Conservation (phyloP, 1,140 invertebrate species). For the Pollicipes pollicipes region DNA sequence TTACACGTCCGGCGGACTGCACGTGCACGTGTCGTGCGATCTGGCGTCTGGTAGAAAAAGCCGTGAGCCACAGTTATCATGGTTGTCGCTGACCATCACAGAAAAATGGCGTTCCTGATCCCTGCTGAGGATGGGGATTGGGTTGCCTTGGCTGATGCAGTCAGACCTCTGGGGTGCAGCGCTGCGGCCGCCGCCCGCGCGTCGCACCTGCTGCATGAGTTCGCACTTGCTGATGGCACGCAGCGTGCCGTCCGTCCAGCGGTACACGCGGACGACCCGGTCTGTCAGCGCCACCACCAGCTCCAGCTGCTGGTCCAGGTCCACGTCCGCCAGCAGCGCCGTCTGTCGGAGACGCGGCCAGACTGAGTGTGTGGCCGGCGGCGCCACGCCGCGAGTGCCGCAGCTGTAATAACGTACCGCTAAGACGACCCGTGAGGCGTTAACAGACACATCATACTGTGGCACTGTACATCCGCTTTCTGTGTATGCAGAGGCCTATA, state of each 20-base stretch:
- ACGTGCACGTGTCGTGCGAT: too few species aligned
- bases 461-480: too few species aligned
- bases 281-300: constrained; percentile 56
- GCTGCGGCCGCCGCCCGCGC: constrained; percentile 12
- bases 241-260: constrained; percentile 35
- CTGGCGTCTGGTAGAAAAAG: too few species aligned
- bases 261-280: constrained; percentile 53
- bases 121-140: constrained; percentile 15
- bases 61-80: too few species aligned
- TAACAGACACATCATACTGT: too few species aligned
- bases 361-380: too few species aligned
- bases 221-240: constrained; percentile 14
- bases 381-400: too few species aligned
- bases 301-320: constrained; percentile 49
- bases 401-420: too few species aligned
- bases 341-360: constrained; percentile 12
- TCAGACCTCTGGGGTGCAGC: constrained; percentile 11
- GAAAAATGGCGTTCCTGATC: too few species aligned
- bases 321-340: constrained; percentile 40
- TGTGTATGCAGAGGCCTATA: too few species aligned
- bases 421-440: too few species aligned
- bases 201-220: constrained; percentile 5
- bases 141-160: constrained; percentile 6
- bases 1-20: too few species aligned
- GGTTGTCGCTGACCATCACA: constrained; percentile 42